phyloP scores from a whole-genome alignment of 2,797 vertebrate genomes.

The Phyllotis vaccarum region DNA sequence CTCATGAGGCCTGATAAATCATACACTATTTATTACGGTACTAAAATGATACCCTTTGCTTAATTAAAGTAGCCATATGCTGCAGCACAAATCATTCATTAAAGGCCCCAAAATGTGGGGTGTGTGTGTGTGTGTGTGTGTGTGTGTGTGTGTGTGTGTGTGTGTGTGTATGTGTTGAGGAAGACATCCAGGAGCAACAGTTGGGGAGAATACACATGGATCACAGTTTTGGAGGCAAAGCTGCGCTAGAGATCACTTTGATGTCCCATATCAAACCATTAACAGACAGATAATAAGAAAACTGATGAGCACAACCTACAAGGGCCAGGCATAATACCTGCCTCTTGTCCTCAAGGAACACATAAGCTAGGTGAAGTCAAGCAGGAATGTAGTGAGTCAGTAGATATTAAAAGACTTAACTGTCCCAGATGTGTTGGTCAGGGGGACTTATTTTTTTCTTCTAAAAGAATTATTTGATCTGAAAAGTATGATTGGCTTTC shows the following conservation, averaged over 20 bases:
- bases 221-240: constrained; percentile 27
- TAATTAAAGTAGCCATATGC: constrained; percentile 81
- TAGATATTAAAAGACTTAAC: not conserved
- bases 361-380: not conserved
- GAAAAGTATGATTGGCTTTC: not conserved
- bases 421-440: not conserved
- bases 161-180: not conserved
- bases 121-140: not conserved
- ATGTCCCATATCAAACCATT: not conserved
- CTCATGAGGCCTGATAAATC: constrained; percentile 72
- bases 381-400: not conserved
- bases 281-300: not conserved
- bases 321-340: not conserved
- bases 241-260: not conserved
- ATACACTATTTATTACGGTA: constrained; percentile 73
- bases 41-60: constrained; percentile 78
- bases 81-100: constrained; percentile 77
- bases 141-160: not conserved
- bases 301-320: not conserved
- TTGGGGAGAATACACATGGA: constrained; percentile 52
- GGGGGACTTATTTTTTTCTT: not conserved
- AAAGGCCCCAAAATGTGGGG: constrained; percentile 30
- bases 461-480: not conserved
- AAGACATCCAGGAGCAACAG: not conserved
- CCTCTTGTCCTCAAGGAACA: not conserved